Evolutionary conservation across 2,888 invertebrate genomes (phyloP).

Genomic region (Lasioglossum pauxillum): DNA sequence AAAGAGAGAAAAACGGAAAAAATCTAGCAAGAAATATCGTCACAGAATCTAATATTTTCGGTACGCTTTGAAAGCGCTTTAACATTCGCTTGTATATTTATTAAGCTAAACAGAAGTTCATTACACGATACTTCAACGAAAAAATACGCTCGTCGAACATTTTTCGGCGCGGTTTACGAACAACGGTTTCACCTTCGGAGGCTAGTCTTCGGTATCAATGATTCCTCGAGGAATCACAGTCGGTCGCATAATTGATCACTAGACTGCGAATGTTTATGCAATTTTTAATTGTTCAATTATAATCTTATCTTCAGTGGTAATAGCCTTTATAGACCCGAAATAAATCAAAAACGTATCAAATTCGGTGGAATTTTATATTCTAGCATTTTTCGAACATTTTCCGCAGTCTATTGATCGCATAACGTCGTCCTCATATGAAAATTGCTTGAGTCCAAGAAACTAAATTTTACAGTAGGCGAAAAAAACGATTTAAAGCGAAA

Average conservation of each 20-base stretch:
- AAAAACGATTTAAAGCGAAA: no score
- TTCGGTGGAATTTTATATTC: no score
- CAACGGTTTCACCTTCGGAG: slow-evolving; percentile 24
- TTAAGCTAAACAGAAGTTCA: slow-evolving; percentile 42
- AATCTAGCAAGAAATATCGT: slow-evolving; percentile 30
- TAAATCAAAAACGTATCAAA: no score
- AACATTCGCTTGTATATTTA: slow-evolving; percentile 46
- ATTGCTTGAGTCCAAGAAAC: no score
- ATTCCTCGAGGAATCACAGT: slow-evolving; percentile 32
- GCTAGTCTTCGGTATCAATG: slow-evolving; percentile 50
- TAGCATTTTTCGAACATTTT: no score
- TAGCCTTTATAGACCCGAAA: no score
- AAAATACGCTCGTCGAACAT: slow-evolving; percentile 19
- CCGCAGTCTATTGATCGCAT: no score
- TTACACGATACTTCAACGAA: slow-evolving; percentile 45
- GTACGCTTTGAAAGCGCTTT: slow-evolving; percentile 64
- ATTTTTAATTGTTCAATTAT: no score
- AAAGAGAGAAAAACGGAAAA: not conserved
- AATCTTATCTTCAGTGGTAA: no score
- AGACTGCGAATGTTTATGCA: no score
- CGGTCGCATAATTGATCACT: not conserved
- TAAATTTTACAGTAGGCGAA: no score
- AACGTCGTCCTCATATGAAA: no score
- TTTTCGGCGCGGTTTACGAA: slow-evolving; percentile 30
- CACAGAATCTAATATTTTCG: slow-evolving; percentile 63